Percentiles rank a stretch among this genome's conserved stretches.
Evolutionary conservation across 2,113 vertebrate species (phyloP).

Genomic region (Nothoprocta pentlandii): DNA sequence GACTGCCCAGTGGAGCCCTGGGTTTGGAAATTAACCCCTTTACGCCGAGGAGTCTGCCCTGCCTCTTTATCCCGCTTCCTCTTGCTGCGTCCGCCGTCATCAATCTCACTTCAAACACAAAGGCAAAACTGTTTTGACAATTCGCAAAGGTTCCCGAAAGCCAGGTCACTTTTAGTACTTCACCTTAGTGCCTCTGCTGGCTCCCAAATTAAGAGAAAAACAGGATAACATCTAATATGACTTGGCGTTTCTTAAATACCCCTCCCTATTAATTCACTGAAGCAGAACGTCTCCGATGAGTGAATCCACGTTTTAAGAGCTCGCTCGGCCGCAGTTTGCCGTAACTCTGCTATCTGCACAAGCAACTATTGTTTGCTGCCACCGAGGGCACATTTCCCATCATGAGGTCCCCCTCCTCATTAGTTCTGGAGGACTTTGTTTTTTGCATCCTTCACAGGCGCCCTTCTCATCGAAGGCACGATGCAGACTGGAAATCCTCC

Average conservation of each 20-base stretch:
- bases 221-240: neutral
- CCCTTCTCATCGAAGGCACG: conserved; percentile 34
- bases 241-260: neutral
- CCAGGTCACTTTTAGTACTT: neutral
- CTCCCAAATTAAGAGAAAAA: neutral
- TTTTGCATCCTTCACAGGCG: conserved; percentile 31
- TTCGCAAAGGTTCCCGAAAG: neutral
- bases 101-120: neutral
- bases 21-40: neutral
- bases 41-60: neutral
- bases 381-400: conserved; percentile 51
- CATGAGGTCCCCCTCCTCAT: conserved; percentile 15
- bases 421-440: neutral
- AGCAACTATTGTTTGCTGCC: conserved; percentile 52
- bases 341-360: conserved; percentile 9
- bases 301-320: conserved; percentile 26
- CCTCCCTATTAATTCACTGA: neutral
- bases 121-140: neutral
- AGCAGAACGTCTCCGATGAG: conserved; percentile 6
- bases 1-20: accelerated
- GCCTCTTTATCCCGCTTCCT: neutral
- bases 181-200: neutral
- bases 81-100: neutral
- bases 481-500: conserved; percentile 67
- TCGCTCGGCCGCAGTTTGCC: conserved; percentile 22